These are phyloP conservation scores for Labeo catla DNA, from an alignment of 2,113 vertebrate genomes.

Conservation along the genomic window DNA sequence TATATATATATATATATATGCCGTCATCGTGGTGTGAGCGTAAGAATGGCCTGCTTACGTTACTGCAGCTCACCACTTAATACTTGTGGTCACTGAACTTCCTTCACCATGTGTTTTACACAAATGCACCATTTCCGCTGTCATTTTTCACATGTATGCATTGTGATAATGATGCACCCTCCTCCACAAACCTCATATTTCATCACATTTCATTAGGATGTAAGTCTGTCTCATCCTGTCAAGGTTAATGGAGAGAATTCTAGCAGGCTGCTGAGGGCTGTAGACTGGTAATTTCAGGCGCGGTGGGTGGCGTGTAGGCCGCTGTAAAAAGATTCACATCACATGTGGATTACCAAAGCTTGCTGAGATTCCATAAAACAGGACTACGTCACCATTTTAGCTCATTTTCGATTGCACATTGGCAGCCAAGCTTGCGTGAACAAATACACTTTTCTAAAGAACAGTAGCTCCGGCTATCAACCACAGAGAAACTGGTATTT, in stretches of 20 bases:
- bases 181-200: not conserved
- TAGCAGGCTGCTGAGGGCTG: not conserved
- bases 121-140: not conserved
- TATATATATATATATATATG: too few relatives aligned
- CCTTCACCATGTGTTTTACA: not conserved
- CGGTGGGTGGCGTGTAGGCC: not conserved
- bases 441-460: not conserved
- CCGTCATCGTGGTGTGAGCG: not conserved
- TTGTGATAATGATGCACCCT: not conserved
- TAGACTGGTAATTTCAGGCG: not conserved
- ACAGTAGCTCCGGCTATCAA: not conserved
- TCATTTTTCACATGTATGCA: not conserved
- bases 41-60: not conserved
- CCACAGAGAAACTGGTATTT: not conserved
- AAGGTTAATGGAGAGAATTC: not conserved
- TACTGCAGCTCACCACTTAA: not conserved
- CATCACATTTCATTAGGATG: not conserved
- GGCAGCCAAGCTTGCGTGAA: not conserved
- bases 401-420: not conserved
- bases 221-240: not conserved
- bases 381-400: not conserved
- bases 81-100: not conserved
- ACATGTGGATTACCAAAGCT: not conserved
- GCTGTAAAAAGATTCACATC: not conserved
- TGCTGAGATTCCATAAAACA: not conserved